A percentile compares a stretch with the other conserved stretches of the same genome.
Conservation (phyloP, 2,888 invertebrate genomes). For the Crocallis elinguaria region DNA sequence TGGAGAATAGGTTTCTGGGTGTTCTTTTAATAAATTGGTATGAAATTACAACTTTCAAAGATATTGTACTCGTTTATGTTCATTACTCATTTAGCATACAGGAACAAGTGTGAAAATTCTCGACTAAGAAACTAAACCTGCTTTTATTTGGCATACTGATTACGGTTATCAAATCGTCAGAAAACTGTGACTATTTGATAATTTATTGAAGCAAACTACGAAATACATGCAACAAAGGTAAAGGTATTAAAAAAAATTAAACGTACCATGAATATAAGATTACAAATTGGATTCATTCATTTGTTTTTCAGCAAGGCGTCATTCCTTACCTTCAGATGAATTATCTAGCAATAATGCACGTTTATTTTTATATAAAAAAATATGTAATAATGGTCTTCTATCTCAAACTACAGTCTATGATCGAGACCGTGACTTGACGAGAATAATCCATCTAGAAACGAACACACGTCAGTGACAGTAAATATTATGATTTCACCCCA, state of each 20-base stretch:
- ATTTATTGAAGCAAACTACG: too few relatives aligned
- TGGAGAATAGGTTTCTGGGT: slow-evolving; percentile 17
- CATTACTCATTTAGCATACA: too few relatives aligned
- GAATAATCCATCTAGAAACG: slow-evolving; percentile 73
- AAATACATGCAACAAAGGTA: too few relatives aligned
- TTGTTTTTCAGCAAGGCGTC: background rate
- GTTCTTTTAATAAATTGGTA: slow-evolving; percentile 5
- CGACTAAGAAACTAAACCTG: too few relatives aligned
- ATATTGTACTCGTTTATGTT: too few relatives aligned
- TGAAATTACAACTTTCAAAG: too few relatives aligned
- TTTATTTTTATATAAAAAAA: slow-evolving; percentile 9
- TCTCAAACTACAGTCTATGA: slow-evolving; percentile 36
- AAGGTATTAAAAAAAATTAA: background rate
- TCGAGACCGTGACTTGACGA: slow-evolving; percentile 51
- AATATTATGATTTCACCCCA: slow-evolving; percentile 79
- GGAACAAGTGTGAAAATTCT: too few relatives aligned
- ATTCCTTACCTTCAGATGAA: slow-evolving; percentile 17
- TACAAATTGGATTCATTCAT: background rate
- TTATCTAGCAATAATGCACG: slow-evolving; percentile 1
- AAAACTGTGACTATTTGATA: too few relatives aligned
- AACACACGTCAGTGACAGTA: slow-evolving; percentile 71
- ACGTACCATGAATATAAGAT: background rate
- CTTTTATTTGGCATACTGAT: too few relatives aligned
- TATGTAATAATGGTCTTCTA: slow-evolving; percentile 23
- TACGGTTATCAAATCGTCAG: too few relatives aligned